These are phyloP conservation scores for Lichenostomus cassidix DNA, from an alignment of 2,113 vertebrate genomes.

Conservation along the genomic window DNA sequence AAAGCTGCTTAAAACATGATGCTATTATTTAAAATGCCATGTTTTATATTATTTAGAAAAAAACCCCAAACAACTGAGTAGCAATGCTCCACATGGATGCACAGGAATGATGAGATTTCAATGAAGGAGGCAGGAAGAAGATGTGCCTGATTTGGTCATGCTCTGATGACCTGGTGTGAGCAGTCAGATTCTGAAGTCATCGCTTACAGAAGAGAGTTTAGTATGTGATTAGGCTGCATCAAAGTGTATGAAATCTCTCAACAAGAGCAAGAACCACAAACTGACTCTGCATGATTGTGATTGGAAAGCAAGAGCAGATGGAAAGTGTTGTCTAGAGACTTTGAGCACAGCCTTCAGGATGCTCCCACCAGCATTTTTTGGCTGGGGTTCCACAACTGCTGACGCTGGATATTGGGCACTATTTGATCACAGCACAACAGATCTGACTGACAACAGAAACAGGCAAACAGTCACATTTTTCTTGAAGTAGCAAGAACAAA, in stretches of 20 bases:
- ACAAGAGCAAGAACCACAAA: background rate
- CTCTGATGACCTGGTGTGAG: background rate
- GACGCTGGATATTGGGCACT: background rate
- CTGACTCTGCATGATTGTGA: background rate
- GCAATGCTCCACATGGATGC: background rate
- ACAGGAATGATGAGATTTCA: background rate
- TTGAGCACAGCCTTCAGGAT: background rate
- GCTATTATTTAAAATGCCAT: background rate
- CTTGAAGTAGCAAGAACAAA: background rate
- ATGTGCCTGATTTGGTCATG: background rate
- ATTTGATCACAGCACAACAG: accelerated
- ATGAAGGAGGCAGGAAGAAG: background rate
- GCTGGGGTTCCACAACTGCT: background rate
- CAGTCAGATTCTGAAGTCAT: background rate
- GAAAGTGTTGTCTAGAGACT: background rate
- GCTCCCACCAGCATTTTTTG: background rate
- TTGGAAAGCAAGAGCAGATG: background rate
- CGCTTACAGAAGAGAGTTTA: background rate
- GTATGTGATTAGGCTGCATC: background rate
- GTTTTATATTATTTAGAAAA: background rate
- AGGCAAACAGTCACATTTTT: background rate
- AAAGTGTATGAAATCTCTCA: background rate
- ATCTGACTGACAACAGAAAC: background rate
- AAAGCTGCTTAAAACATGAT: background rate
- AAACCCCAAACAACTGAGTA: background rate